Percentiles rank a stretch among this genome's conserved stretches.
Evolutionary conservation across 1,140 invertebrate species (phyloP).

Genomic region (Augochlora pura): DNA sequence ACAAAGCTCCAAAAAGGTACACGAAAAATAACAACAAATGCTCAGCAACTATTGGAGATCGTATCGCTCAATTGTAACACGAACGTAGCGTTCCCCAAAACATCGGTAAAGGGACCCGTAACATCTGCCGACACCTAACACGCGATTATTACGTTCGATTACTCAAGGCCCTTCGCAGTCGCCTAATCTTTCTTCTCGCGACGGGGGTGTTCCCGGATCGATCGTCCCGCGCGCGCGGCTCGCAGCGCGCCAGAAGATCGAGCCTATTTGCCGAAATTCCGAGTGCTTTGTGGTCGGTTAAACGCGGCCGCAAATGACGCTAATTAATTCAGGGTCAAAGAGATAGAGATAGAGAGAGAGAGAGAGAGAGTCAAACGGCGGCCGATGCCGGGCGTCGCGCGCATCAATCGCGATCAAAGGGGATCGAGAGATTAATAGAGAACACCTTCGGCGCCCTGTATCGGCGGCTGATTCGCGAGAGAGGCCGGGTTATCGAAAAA

Average conservation of each 20-base stretch:
- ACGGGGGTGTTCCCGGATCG: not conserved
- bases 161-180: not conserved
- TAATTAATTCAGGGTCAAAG: conserved; percentile 51
- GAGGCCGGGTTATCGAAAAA: conserved; percentile 21
- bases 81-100: too few species aligned
- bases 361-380: too few species aligned
- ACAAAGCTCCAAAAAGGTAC: too few species aligned
- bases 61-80: too few species aligned
- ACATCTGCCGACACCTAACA: too few species aligned
- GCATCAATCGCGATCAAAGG: too few species aligned
- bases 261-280: not conserved
- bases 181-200: not conserved
- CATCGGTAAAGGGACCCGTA: too few species aligned
- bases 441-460: not conserved
- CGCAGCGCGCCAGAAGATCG: not conserved
- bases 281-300: not conserved
- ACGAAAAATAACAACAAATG: not conserved
- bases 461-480: not conserved
- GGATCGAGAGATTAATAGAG: conserved; percentile 17
- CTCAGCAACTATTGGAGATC: not conserved
- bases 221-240: not conserved
- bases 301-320: not conserved
- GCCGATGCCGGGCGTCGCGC: too few species aligned
- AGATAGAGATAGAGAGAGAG: too few species aligned
- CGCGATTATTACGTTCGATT: too few species aligned